Conservation (phyloP, 2,888 invertebrate genomes). For the Caenorhabditis virilis region DNA sequence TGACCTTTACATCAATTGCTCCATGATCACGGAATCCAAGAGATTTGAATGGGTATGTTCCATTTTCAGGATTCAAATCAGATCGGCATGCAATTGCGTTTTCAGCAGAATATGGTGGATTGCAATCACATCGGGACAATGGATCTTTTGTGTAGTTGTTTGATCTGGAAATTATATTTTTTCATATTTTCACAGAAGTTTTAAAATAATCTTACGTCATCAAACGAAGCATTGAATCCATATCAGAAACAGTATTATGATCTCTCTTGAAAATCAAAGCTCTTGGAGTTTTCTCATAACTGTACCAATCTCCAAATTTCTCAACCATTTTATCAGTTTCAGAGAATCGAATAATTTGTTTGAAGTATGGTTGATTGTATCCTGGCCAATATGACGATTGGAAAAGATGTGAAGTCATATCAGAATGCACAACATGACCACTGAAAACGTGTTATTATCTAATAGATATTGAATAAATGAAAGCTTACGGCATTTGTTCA, state of each 20-base stretch:
- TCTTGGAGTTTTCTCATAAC: slow-evolving; percentile 68
- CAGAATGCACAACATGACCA: slow-evolving; percentile 56
- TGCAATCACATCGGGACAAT: slow-evolving; percentile 76
- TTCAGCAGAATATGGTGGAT: slow-evolving; percentile 78
- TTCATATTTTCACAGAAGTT: not conserved
- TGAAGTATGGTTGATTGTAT: slow-evolving; percentile 75
- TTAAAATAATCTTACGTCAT: slow-evolving; percentile 70
- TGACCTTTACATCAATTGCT: slow-evolving; percentile 76
- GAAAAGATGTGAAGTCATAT: slow-evolving; percentile 55
- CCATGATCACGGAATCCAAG: slow-evolving; percentile 77
- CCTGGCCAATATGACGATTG: slow-evolving; percentile 78
- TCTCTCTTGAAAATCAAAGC: slow-evolving; percentile 71
- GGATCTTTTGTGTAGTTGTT: slow-evolving; percentile 79
- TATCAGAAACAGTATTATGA: slow-evolving; percentile 73
- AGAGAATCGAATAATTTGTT: slow-evolving; percentile 71
- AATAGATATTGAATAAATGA: not conserved
- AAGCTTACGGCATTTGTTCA: slow-evolving; percentile 77
- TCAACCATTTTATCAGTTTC: slow-evolving; percentile 74
- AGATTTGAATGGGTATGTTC: slow-evolving; percentile 77
- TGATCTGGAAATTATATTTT: slow-evolving; percentile 73
- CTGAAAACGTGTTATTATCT: slow-evolving; percentile 28
- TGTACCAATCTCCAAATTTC: slow-evolving; percentile 74
- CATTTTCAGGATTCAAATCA: slow-evolving; percentile 77
- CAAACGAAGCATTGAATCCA: slow-evolving; percentile 74
- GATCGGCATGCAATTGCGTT: slow-evolving; percentile 78